Base-by-base conservation (phyloP, 2,888 invertebrate species). In the Cheilosia variabilis region DNA sequence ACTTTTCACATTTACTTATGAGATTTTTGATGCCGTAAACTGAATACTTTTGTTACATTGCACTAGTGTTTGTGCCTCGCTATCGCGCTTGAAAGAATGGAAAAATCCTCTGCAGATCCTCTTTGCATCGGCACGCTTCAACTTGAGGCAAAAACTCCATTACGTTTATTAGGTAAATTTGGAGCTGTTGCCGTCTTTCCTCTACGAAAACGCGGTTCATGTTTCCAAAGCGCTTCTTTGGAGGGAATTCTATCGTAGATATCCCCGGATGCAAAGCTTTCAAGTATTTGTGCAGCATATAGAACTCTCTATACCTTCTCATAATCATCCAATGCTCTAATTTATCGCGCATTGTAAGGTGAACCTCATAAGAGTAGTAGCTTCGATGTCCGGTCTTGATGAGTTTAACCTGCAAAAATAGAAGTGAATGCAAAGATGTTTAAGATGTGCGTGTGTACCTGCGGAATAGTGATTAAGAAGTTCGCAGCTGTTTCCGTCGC, bases 251-350 rank as follows among this genome's bases (percentile, higher is more conserved):
- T 90, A 97, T 97, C 4, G 95, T 94, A 22, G 95, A 94, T 66
- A 98, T 95, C 0, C 96, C 94, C 90, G 97, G 96, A 90, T 96
- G 95, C 90, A 97, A 97, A 90, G 96, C 97, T 52, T 98, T 93
- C 45, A 92, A 69, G 88, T 96, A 95, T 83, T 95, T 94, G 91
- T 98, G 97, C 34, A 98, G 93, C 87, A 96, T 95, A 91, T 97
- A 94, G 92, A 99, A 98, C 91, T 98, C 98, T 7, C 97, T 96
- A 91, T 98, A 99, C 89, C 99, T 94, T 88, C 98, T 95, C 91
- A 98, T 98, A n/a, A 98, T 95, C 90, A 97, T 98, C 98, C 98
- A 98, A 91, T 98, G 98, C 88, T 97, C 97, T 89, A 96, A 75
- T 2, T 90, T 89, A 76, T 91, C 90, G 0, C 91, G 89, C 90